Conservation (phyloP, 2,113 vertebrate species). For the Ctenodactylus gundi region DNA sequence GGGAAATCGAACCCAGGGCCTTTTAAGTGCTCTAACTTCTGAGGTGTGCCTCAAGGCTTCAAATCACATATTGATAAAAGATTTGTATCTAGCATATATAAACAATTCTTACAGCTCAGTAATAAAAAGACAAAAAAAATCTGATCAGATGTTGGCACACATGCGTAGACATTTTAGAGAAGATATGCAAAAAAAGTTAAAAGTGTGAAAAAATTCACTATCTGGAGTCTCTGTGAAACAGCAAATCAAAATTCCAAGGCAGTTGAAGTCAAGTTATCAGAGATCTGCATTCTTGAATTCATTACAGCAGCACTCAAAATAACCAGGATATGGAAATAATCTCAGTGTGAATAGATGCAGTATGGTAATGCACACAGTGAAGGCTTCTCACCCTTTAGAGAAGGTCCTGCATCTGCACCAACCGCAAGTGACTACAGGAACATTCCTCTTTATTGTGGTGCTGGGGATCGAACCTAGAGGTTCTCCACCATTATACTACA, state of each 20-base stretch:
- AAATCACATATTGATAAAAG: background rate
- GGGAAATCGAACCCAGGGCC: too few species aligned
- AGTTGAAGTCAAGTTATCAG: background rate
- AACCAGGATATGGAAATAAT: background rate
- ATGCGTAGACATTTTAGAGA: background rate
- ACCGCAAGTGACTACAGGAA: background rate
- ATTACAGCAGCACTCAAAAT: background rate
- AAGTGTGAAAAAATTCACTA: background rate
- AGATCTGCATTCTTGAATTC: background rate
- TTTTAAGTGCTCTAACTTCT: too few species aligned
- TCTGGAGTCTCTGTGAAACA: slow-evolving; percentile 41
- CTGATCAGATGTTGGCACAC: background rate
- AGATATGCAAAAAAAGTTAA: background rate
- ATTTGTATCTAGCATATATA: background rate
- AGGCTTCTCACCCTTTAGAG: too few species aligned
- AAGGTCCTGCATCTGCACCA: background rate
- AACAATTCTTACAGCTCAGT: background rate
- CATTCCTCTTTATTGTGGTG: background rate
- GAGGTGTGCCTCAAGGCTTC: slow-evolving; percentile 8
- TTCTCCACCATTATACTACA: background rate
- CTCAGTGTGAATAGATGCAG: too few species aligned
- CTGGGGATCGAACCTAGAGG: background rate
- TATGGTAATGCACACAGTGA: too few species aligned
- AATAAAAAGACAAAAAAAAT: slow-evolving; percentile 14
- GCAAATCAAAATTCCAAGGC: background rate